phyloP scores from a whole-genome alignment of 2,888 invertebrate species.

The Polydrusus cervinus region DNA sequence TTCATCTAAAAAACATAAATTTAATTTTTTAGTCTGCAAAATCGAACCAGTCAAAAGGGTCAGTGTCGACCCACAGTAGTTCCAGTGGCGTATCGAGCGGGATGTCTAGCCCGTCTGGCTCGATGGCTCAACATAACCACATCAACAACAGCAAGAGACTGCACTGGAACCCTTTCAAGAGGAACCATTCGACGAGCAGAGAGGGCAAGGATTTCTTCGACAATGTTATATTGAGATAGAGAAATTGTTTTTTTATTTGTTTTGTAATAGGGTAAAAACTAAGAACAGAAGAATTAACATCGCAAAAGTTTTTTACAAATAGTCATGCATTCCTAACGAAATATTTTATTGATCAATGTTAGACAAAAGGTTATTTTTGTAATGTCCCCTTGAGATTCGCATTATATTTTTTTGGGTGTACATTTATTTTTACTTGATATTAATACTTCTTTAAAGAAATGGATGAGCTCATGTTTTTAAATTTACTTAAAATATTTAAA shows the following conservation, averaged over 20 bases:
- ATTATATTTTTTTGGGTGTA: too few relatives aligned
- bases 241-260: neutral
- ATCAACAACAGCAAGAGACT: slow-evolving; percentile 63
- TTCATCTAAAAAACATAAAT: too few relatives aligned
- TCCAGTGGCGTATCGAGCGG: slow-evolving; percentile 76
- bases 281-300: too few relatives aligned
- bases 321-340: too few relatives aligned
- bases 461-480: too few relatives aligned
- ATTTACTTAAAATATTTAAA: too few relatives aligned
- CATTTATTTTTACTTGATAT: too few relatives aligned
- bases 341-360: too few relatives aligned
- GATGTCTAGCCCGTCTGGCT: slow-evolving; percentile 75
- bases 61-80: slow-evolving; percentile 74
- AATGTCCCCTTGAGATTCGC: too few relatives aligned
- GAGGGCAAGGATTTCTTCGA: slow-evolving; percentile 73
- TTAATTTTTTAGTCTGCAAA: slow-evolving; percentile 68
- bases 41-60: slow-evolving; percentile 70
- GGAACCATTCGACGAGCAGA: slow-evolving; percentile 71
- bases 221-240: slow-evolving; percentile 69
- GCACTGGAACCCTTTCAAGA: slow-evolving; percentile 84
- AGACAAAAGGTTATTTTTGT: too few relatives aligned
- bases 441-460: too few relatives aligned
- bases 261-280: neutral
- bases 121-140: slow-evolving; percentile 71
- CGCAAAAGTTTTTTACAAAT: too few relatives aligned